Evolutionary conservation across 2,888 invertebrate genomes (phyloP), one percentile per base, ranked within the genome.

Genomic region (Linnaemya tessellans): DNA sequence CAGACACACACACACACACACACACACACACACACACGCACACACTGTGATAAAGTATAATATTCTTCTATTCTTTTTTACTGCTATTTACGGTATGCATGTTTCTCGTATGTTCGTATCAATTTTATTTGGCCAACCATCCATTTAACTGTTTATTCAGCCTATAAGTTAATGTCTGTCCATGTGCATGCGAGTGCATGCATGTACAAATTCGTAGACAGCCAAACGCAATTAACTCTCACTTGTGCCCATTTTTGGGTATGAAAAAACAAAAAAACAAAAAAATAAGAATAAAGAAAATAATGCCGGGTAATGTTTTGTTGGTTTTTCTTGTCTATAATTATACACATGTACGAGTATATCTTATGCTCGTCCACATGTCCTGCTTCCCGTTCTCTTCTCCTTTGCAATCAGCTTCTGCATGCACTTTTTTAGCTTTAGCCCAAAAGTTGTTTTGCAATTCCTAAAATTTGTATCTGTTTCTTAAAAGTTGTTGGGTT

Each of bases 191-290:
- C 41, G 62, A 79, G 43, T 79, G 70, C 58, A 70, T 38, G 60
- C 58, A 64, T 49, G 43, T 73, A 22, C 62, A 62, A 13, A 46
- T 30, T 20, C 9, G 38, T 41, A 73, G 77, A 80, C 80, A 86
- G 80, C 80, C 77, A 80, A 84, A 86, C 78, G 78, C 80, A 86
- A 86, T 84, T 84, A 86, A 86, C 84, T 86, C 84, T 84, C 70
- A 80, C 80, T 84, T 80, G 71, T 74, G 73, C 54, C 68, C 18
- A 74, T 67, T 77, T 71, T 77, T 71, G n/a, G n/a, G n/a, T 56
- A 11, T 41, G 46, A 58, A 30, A 78, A 43, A 51, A 41, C 1
- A 62, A 38, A 18, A 62, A 38, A 60, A 35, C 2, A 62, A 41
- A 74, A 11, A 60, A 60, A 77, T 22, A 49, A 5, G 30, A 51